Evolutionary conservation across 1,140 invertebrate species (phyloP).

Genomic region (Camponotus pennsylvanicus): DNA sequence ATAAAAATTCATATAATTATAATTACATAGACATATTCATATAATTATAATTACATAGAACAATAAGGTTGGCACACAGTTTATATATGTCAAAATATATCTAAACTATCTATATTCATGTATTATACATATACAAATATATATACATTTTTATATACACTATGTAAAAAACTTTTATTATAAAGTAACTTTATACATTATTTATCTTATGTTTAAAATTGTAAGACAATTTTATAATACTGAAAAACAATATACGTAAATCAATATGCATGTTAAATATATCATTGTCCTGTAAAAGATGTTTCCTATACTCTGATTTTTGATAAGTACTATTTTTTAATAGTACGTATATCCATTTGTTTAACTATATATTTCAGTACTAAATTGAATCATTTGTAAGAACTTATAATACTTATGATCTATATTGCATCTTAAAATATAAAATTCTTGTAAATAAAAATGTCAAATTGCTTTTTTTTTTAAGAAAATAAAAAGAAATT

Average conservation of each 20-base stretch:
- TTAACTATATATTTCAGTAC: neutral
- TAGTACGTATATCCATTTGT: neutral
- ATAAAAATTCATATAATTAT: conserved; percentile 27
- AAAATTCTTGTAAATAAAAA: neutral
- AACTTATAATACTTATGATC: conserved; percentile 28
- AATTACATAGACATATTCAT: conserved; percentile 10
- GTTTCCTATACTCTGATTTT: neutral
- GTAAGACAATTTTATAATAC: conserved; percentile 43
- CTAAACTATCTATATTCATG: neutral
- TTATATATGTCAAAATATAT: neutral
- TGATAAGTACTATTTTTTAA: neutral
- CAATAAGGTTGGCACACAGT: conserved; percentile 3
- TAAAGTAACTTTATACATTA: conserved; percentile 58
- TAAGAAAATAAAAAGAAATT: neutral
- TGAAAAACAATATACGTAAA: conserved; percentile 26
- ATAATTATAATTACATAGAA: neutral
- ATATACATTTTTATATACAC: conserved; percentile 50
- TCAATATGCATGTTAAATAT: neutral
- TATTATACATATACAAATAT: conserved; percentile 27
- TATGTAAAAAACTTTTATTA: conserved; percentile 59
- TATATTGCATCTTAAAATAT: neutral
- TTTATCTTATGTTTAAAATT: conserved; percentile 42
- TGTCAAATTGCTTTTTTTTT: neutral
- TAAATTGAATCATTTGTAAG: conserved; percentile 9
- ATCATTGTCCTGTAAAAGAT: neutral